phyloP scores from a whole-genome alignment of 2,797 vertebrate genomes.

The Holocentrus rufus region DNA sequence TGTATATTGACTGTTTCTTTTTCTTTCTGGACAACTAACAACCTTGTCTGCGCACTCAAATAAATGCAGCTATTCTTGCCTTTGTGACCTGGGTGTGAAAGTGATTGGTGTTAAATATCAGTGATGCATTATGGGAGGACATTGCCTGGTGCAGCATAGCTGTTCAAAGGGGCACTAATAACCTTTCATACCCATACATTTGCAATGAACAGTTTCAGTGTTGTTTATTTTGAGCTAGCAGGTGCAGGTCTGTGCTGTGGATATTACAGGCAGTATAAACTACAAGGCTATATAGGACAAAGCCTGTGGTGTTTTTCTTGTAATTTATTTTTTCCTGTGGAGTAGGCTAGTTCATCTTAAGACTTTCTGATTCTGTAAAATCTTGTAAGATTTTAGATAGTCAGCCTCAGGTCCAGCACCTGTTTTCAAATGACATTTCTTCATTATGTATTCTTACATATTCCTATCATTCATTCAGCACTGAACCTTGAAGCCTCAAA shows the following conservation, averaged over 20 bases:
- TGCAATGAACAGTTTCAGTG: background rate
- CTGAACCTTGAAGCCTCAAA: no score
- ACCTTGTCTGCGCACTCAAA: constrained; percentile 70
- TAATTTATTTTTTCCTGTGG: no score
- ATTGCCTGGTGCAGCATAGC: background rate
- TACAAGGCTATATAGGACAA: background rate
- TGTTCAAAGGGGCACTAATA: no score
- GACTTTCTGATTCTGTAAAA: no score
- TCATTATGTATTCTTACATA: no score
- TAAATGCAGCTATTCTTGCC: constrained; percentile 70
- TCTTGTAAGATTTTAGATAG: no score
- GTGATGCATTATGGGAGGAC: background rate
- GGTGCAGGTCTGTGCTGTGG: background rate
- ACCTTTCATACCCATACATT: background rate
- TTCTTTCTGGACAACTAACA: constrained; percentile 74
- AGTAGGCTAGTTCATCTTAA: no score
- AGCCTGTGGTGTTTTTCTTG: no score
- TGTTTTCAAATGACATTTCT: no score
- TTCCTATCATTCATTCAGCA: no score
- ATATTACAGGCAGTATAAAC: background rate
- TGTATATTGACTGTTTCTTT: constrained; percentile 54
- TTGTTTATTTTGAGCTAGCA: no score
- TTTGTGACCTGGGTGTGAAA: constrained; percentile 63
- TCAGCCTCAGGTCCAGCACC: no score
- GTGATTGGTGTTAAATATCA: constrained; percentile 43